phyloP scores from a whole-genome alignment of 2,888 invertebrate genomes.

The Pedicia rivosa region DNA sequence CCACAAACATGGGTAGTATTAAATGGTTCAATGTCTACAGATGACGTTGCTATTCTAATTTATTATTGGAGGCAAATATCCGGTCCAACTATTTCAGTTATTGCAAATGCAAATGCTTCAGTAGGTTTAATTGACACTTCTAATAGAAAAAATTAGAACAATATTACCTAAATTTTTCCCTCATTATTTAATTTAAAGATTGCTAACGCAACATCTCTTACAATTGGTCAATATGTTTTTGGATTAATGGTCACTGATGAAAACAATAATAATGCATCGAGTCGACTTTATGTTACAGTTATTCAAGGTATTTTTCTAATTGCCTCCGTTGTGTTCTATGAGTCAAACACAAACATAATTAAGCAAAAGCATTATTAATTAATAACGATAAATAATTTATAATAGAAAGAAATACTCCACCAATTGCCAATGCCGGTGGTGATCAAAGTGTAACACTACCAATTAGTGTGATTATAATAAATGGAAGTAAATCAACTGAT shows the following conservation, averaged over 20 bases:
- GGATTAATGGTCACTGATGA: slow-evolving; percentile 70
- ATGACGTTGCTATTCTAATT: slow-evolving; percentile 66
- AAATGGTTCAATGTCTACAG: slow-evolving; percentile 66
- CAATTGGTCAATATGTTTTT: slow-evolving; percentile 71
- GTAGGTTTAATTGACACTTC: slow-evolving; percentile 15
- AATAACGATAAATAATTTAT: not conserved
- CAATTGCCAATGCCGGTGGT: slow-evolving; percentile 77
- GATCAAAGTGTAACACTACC: slow-evolving; percentile 67
- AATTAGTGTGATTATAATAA: slow-evolving; percentile 55
- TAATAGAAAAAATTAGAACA: no score
- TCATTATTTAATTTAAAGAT: slow-evolving; percentile 19
- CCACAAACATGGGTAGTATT: slow-evolving; percentile 67
- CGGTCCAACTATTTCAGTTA: slow-evolving; percentile 44
- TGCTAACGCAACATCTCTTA: slow-evolving; percentile 64
- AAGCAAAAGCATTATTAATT: slow-evolving; percentile 1
- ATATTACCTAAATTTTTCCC: not conserved
- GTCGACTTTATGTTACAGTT: slow-evolving; percentile 57
- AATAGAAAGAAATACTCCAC: slow-evolving; percentile 73
- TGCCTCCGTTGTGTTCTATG: no score
- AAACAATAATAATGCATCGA: slow-evolving; percentile 63
- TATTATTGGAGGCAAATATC: slow-evolving; percentile 73
- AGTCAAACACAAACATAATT: slow-evolving; percentile 7
- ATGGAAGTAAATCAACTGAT: slow-evolving; percentile 73
- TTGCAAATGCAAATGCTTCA: slow-evolving; percentile 40
- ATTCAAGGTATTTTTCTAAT: slow-evolving; percentile 59